Conservation (phyloP, 2,113 vertebrate genomes). For the Myanophis thanlyinensis region DNA sequence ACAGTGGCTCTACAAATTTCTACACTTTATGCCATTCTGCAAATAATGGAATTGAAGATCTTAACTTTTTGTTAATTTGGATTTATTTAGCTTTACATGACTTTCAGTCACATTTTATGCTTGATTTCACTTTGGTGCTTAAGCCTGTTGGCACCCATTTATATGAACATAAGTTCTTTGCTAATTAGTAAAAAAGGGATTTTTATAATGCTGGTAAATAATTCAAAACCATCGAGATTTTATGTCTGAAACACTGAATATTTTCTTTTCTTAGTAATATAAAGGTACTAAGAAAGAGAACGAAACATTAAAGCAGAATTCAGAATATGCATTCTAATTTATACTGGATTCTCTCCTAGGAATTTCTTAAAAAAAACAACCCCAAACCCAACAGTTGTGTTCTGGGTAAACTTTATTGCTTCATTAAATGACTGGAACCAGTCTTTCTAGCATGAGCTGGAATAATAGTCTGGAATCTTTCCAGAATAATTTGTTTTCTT, state of each 20-base stretch:
- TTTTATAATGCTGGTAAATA: background rate
- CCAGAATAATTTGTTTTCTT: background rate
- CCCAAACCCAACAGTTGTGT: constrained; percentile 13
- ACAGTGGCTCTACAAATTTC: constrained; percentile 13
- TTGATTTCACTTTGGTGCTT: background rate
- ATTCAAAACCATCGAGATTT: background rate
- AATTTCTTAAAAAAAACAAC: background rate
- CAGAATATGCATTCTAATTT: background rate
- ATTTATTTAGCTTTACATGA: constrained; percentile 27
- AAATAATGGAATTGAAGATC: constrained; percentile 31
- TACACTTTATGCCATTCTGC: constrained; percentile 25
- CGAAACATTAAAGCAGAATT: background rate
- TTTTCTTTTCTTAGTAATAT: background rate
- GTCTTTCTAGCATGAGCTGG: constrained; percentile 38
- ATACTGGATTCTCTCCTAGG: background rate
- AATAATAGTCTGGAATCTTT: constrained; percentile 23
- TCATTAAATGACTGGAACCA: constrained; percentile 3
- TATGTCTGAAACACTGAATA: background rate
- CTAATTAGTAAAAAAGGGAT: background rate
- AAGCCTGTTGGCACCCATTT: background rate
- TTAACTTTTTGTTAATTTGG: background rate
- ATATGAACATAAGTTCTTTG: background rate
- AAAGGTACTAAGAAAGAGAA: background rate
- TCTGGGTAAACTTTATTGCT: constrained; percentile 5
- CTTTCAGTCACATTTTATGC: background rate